Evolutionary conservation across 2,113 vertebrate species (phyloP).

Genomic region (Urocitellus parryii): DNA sequence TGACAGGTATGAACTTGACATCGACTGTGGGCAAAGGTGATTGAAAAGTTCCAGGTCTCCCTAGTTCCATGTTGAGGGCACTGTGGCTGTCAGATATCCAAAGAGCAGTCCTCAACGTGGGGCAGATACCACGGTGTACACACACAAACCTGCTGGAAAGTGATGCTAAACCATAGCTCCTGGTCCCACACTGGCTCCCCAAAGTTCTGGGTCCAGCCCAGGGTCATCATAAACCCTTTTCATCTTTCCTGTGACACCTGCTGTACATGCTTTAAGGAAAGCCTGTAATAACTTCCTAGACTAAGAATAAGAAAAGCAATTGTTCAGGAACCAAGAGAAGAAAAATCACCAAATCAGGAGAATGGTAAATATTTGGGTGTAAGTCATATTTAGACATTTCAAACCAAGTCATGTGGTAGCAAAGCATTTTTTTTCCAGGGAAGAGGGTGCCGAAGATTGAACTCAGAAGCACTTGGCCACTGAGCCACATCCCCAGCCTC

Average conservation of each 20-base stretch:
- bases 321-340: conserved; percentile 6
- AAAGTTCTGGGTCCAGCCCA: neutral
- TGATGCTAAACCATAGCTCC: rapidly evolving
- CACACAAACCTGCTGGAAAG: neutral
- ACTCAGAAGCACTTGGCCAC: too few species aligned
- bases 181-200: neutral
- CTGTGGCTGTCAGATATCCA: neutral
- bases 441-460: too few species aligned
- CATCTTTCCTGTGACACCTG: neutral
- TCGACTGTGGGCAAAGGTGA: neutral
- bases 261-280: neutral
- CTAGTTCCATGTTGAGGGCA: neutral
- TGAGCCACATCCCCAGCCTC: too few species aligned
- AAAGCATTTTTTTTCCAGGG: neutral
- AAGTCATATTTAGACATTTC: conserved; percentile 50
- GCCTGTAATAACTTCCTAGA: neutral
- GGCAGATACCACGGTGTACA: too few species aligned
- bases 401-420: neutral
- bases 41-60: too few species aligned
- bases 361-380: conserved; percentile 48
- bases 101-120: neutral
- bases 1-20: neutral
- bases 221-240: neutral
- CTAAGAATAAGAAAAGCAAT: neutral
- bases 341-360: neutral